Evolutionary conservation across 2,797 vertebrate species (phyloP), one percentile per base, ranked within the genome.

Genomic region (Halcyon smyrnensis): DNA sequence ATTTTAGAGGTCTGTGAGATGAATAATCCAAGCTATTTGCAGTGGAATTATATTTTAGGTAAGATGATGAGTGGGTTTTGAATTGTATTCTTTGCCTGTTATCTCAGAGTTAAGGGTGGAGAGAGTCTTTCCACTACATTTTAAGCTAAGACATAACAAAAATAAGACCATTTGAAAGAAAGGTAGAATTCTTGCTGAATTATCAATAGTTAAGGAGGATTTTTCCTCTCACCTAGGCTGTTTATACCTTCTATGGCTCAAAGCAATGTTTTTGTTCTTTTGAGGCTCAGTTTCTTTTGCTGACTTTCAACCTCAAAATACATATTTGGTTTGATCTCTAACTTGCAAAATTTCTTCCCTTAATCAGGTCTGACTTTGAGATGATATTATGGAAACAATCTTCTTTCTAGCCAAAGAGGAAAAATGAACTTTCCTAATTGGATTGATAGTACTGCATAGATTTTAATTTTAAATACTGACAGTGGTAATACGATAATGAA

Each of bases 351-450:
- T 84, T 71, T 88, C 43, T 86, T 91, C n/a, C 28, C 25, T 82
- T 87, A 24, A 18, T 84, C 59, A 76, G 12, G 51, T 76, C 46
- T 91, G 46, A 69, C 21, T 94, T 87, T 37, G 34, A 84, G 46
- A 63, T 39, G 25, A 14, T 73, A 7, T 54, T 46, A 78, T 54
- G 19, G 69, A 78, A 91, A 57, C 6, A 68, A 21, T 51, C 11
- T 53, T 90, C 78, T 87, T 65, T 76, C 28, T 84, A 76, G 27
- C 28, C 30, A 79, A 81, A 93, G 53, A 93, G 19, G 15, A 87
- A 85, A 95, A 90, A 56, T 27, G 11, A 93, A 80, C 69, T 77
- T 94, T 94, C 41, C n/a, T 77, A 84, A 84, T 91, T 88, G 41
- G 14, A 32, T 45, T 92, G 60, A 77, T 84, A 71, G 8, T 12